A percentile compares a stretch with the other conserved stretches of the same genome.
Evolutionary conservation across 2,888 invertebrate genomes (phyloP).

Genomic region (Lithophane ornitopus): DNA sequence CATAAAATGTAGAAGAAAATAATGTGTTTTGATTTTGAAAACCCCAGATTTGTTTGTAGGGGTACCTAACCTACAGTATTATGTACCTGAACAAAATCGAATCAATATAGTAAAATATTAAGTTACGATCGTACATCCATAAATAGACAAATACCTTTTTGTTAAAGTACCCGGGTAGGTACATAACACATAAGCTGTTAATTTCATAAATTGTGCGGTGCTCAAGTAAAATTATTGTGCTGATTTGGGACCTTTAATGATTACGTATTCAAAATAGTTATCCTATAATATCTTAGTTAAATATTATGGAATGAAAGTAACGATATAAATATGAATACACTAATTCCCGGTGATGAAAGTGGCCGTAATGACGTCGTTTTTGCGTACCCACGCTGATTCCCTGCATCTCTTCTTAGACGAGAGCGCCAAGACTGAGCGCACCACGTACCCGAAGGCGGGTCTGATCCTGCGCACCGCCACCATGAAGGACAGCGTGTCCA

Average conservation of each 20-base stretch:
- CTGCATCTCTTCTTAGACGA: conserved; percentile 82
- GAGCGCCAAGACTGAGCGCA: conserved; percentile 89
- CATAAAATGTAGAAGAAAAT: neutral
- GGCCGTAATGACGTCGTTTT: neutral
- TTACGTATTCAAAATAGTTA: neutral
- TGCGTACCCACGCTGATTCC: neutral
- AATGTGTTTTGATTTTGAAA: neutral
- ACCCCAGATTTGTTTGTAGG: neutral
- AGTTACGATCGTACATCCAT: neutral
- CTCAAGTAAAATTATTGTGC: neutral
- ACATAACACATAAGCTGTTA: neutral
- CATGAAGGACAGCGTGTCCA: conserved; percentile 90
- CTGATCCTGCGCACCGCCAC: conserved; percentile 92
- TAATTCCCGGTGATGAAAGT: neutral
- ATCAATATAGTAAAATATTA: neutral
- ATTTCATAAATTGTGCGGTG: neutral
- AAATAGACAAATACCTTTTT: neutral
- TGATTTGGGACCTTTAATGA: neutral
- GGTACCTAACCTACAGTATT: too few relatives aligned
- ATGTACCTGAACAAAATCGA: neutral
- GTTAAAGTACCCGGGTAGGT: neutral
- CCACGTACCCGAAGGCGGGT: conserved; percentile 93
- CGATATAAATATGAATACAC: neutral
- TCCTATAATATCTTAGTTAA: neutral
- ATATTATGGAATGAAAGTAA: neutral